Evolutionary conservation across 2,888 invertebrate species (phyloP), one percentile per base, ranked within the genome.

Genomic region (Pecten maximus): DNA sequence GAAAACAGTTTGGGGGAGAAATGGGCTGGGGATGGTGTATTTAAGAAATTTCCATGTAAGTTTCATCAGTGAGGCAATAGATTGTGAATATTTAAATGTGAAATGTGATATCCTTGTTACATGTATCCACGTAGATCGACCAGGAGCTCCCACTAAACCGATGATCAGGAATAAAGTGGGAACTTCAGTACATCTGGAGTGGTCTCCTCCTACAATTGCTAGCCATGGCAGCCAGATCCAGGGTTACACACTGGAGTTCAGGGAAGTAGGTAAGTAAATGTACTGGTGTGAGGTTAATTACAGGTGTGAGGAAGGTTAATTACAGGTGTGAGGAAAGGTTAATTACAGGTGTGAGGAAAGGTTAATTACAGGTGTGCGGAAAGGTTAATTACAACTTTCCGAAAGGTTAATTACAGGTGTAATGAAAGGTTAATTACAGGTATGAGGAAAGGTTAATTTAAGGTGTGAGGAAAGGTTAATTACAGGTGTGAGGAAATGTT

Each of bases 111-210:
- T n/a, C n/a, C n/a, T n/a, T n/a, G n/a, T n/a, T n/a, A n/a, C n/a
- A n/a, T 74, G 39, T 40, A 40, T 15, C 6, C 28, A 88, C 89
- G 6, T 92, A 94, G 96, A 96, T 90, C 94, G 96, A 16, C 96
- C 97, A 16, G 95, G 95, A 15, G 94, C 95, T 74, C 97, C 97
- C 28, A 95, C 96, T 16, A 94, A 95, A 89, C 97, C 97, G 2
- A 91, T 95, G 86, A 94, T 97, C 15, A 94, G 95, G 40, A 94
- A 95, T 40, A 95, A 96, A 89, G 95, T 96, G 19, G 96, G 96
- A 12, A 96, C 96, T 2, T 95, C 96, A 12, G 96, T 97, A 1
- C 96, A 96, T 88, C 93, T 97, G 40, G 96, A 95, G 88, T 97
- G 97, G 97, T 93, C 95, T 3, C 95, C 96, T 8, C 95, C 96